Percentiles rank a stretch among this genome's conserved stretches.
phyloP scores from a whole-genome alignment of 2,113 vertebrate genomes.

The Trematomus loennbergii region DNA sequence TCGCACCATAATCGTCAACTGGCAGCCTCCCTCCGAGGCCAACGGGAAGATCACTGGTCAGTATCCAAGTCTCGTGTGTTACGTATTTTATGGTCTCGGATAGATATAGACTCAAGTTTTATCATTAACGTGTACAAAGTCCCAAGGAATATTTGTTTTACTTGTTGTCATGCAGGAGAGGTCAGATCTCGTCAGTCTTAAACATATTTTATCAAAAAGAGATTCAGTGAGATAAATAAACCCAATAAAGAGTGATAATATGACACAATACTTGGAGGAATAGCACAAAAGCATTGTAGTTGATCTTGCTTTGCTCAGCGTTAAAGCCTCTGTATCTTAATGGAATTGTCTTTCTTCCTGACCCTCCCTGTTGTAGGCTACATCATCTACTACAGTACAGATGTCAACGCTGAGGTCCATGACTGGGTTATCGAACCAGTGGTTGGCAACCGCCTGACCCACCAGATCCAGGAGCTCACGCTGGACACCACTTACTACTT shows the following conservation, averaged over 20 bases:
- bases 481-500: conserved; percentile 98
- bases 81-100: background rate
- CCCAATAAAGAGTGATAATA: background rate
- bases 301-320: background rate
- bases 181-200: background rate
- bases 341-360: background rate
- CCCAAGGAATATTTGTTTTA: background rate
- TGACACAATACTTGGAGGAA: background rate
- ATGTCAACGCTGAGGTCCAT: conserved; percentile 96
- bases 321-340: background rate
- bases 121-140: background rate
- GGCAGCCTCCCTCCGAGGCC: conserved; percentile 98
- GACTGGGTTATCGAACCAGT: conserved; percentile 99
- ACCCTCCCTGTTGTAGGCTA: conserved; percentile 85
- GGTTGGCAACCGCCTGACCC: conserved; percentile 95
- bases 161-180: background rate
- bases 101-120: background rate
- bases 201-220: background rate
- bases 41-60: conserved; percentile 98
- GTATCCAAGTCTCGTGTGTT: background rate
- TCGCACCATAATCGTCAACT: conserved; percentile 97
- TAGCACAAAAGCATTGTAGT: background rate
- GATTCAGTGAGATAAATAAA: background rate
- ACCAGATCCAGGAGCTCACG: conserved; percentile 98
- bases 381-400: conserved; percentile 99